Percentiles rank a stretch among this genome's conserved stretches.
These are phyloP conservation scores for Drosophila mimetica DNA, from an alignment of 2,888 invertebrate genomes.

Conservation along the genomic window DNA sequence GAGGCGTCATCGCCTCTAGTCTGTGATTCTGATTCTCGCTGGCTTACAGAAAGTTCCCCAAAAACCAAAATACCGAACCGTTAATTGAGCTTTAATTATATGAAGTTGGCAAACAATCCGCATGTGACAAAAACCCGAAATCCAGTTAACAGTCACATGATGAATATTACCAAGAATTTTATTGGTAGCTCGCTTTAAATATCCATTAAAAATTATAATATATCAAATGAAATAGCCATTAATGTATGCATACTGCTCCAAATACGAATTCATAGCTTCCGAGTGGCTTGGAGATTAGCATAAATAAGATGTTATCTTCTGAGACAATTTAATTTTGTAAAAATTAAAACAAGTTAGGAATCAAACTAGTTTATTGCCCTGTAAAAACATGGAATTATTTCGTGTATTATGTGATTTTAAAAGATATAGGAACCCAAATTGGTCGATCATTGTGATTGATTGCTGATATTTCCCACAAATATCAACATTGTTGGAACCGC, in stretches of 20 bases:
- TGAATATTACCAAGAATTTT: not conserved
- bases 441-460: slow-evolving; percentile 7
- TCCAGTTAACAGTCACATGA: slow-evolving; percentile 31
- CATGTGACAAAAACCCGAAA: slow-evolving; percentile 33
- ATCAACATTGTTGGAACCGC: not conserved
- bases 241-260: slow-evolving; percentile 3
- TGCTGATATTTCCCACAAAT: not conserved
- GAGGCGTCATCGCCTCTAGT: slow-evolving; percentile 8
- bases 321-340: not conserved
- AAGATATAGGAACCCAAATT: no score
- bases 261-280: slow-evolving; percentile 5
- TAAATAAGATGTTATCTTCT: slow-evolving; percentile 1
- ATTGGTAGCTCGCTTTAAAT: not conserved
- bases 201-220: not conserved
- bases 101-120: slow-evolving; percentile 21
- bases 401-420: no score
- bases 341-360: not conserved
- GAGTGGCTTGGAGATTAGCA: not conserved
- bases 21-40: not conserved
- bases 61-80: slow-evolving; percentile 28
- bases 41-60: slow-evolving; percentile 24
- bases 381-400: not conserved
- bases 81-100: slow-evolving; percentile 45
- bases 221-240: not conserved
- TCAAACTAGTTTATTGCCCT: slow-evolving; percentile 2